A percentile compares a stretch with the other conserved stretches of the same genome.
These are phyloP conservation scores for Falco naumanni DNA, from an alignment of 2,797 vertebrate genomes.

Conservation along the genomic window DNA sequence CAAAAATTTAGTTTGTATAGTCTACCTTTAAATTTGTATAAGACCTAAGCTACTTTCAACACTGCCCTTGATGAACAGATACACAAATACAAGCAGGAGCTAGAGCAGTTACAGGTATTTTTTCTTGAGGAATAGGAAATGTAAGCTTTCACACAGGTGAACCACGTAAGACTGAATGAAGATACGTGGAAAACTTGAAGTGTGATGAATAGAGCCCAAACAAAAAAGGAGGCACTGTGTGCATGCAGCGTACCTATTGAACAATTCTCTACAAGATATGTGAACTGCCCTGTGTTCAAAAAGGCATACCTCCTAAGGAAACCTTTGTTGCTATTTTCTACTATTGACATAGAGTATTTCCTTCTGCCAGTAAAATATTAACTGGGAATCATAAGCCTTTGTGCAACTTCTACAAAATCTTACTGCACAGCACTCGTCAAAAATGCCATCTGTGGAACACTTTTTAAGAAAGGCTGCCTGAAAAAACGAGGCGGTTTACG, in stretches of 20 bases:
- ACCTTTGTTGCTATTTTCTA: not conserved
- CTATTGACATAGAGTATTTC: slow-evolving; percentile 45
- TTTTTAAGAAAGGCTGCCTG: not conserved
- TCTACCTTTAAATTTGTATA: not conserved
- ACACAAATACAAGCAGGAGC: not conserved
- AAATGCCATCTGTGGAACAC: slow-evolving; percentile 9
- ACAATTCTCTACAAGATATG: not conserved
- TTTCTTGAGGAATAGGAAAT: not conserved
- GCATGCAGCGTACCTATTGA: not conserved
- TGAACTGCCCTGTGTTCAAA: slow-evolving; percentile 15
- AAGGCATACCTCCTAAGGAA: slow-evolving; percentile 39
- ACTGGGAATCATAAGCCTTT: slow-evolving; percentile 32
- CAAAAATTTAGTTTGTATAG: not conserved
- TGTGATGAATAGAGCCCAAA: not conserved
- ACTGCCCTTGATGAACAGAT: not conserved
- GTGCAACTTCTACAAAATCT: slow-evolving; percentile 55
- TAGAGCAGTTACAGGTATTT: not conserved
- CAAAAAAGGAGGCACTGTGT: not conserved
- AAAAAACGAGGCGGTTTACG: not conserved
- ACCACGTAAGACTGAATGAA: not conserved
- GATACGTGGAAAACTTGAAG: not conserved
- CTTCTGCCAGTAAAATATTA: slow-evolving; percentile 65
- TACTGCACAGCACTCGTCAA: not conserved
- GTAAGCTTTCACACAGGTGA: not conserved
- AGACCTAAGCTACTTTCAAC: not conserved